Evolutionary conservation across 2,113 vertebrate genomes (phyloP).

Genomic region (Alethe castanea): DNA sequence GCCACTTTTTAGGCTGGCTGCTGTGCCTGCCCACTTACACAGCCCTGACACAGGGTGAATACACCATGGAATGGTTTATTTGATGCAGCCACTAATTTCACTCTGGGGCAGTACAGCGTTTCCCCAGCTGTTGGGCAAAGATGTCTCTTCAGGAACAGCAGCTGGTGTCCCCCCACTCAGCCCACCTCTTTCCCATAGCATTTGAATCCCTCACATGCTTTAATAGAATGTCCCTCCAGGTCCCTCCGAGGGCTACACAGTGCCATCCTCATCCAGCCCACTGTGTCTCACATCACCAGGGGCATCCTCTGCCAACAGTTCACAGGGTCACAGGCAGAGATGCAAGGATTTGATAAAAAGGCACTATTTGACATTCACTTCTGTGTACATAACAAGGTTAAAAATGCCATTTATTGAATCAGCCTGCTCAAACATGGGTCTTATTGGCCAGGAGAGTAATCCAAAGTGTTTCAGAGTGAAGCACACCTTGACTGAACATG

Average conservation of each 20-base stretch:
- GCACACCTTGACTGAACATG: not conserved
- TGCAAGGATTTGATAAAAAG: not conserved
- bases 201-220: not conserved
- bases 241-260: not conserved
- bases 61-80: not conserved
- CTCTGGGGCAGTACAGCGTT: not conserved
- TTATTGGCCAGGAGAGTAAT: not conserved
- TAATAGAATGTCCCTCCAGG: not conserved
- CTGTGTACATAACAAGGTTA: not conserved
- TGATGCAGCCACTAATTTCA: not conserved
- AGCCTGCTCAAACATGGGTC: not conserved
- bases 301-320: not conserved
- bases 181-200: not conserved
- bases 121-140: not conserved
- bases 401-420: not conserved
- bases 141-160: not conserved
- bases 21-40: not conserved
- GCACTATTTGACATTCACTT: not conserved
- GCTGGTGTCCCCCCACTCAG: not conserved
- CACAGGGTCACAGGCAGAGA: not conserved
- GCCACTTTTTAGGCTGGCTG: not conserved
- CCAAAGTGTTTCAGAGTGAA: not conserved
- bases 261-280: not conserved
- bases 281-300: not conserved
- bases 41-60: fast-evolving